Evolutionary conservation across 2,797 vertebrate genomes (phyloP).

Genomic region (Aulostomus chinensis): DNA sequence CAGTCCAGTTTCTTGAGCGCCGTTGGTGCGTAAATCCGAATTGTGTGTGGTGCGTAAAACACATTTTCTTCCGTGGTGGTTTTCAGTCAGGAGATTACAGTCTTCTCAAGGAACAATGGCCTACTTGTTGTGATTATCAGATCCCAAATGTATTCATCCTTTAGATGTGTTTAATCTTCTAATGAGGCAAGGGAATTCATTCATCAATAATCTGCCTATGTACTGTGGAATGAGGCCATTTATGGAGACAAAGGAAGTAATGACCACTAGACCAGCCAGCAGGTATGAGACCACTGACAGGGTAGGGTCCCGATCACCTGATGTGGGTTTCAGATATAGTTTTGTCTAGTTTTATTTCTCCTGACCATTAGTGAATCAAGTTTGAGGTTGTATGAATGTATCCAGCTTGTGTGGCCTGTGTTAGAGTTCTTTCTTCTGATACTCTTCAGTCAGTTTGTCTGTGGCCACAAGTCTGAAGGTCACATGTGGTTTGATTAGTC

Average conservation of each 20-base stretch:
- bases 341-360: not conserved
- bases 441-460: constrained; percentile 35
- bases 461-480: constrained; percentile 68
- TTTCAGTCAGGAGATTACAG: constrained; percentile 59
- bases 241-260: not conserved
- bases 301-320: too few species aligned
- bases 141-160: constrained; percentile 39
- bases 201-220: not conserved
- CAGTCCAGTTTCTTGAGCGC: constrained; percentile 4
- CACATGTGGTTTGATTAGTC: constrained; percentile 64
- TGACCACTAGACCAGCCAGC: not conserved
- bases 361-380: not conserved
- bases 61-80: constrained; percentile 24
- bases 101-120: constrained; percentile 54
- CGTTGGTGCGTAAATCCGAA: constrained; percentile 31
- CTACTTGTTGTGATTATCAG: constrained; percentile 58
- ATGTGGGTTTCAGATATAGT: not conserved
- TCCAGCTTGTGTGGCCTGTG: constrained; percentile 3
- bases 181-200: not conserved
- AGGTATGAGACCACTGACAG: not conserved
- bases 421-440: constrained; percentile 7
- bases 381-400: not conserved
- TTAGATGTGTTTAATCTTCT: constrained; percentile 27
- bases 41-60: constrained; percentile 47
- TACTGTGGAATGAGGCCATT: not conserved